Conservation (phyloP, 2,113 vertebrate genomes). For the Perca flavescens region DNA sequence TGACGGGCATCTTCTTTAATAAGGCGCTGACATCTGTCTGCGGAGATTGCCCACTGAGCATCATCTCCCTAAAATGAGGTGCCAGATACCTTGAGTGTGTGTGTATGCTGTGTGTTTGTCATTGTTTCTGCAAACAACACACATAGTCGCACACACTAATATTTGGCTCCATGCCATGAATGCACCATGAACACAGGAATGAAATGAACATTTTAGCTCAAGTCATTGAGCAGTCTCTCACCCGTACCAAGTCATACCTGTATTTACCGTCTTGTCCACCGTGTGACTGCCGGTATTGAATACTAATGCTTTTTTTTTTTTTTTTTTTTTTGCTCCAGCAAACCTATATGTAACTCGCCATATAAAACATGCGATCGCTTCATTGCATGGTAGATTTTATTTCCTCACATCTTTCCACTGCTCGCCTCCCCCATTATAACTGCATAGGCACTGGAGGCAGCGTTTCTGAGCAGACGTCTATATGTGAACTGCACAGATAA, state of each 20-base stretch:
- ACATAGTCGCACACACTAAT: neutral
- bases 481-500: conserved; percentile 42
- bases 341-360: conserved; percentile 24
- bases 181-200: conserved; percentile 29
- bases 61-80: conserved; percentile 63
- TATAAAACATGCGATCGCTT: conserved; percentile 47
- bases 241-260: conserved; percentile 42
- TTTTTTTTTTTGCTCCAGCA: conserved; percentile 26
- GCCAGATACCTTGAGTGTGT: conserved; percentile 52
- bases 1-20: conserved; percentile 73
- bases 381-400: conserved; percentile 54
- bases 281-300: conserved; percentile 21
- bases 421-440: conserved; percentile 16
- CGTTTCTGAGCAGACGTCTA: conserved; percentile 14
- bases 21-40: conserved; percentile 75
- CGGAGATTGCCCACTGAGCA: conserved; percentile 66
- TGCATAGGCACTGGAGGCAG: conserved; percentile 32
- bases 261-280: conserved; percentile 21
- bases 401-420: conserved; percentile 17
- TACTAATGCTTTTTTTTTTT: conserved; percentile 29
- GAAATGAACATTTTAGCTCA: conserved; percentile 69
- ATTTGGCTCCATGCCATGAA: conserved; percentile 58
- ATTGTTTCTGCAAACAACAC: conserved; percentile 41
- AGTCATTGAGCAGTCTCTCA: conserved; percentile 56
- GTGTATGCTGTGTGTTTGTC: conserved; percentile 34